Base-by-base conservation (phyloP, 2,797 vertebrate genomes). In the Psittacula derbiana region DNA sequence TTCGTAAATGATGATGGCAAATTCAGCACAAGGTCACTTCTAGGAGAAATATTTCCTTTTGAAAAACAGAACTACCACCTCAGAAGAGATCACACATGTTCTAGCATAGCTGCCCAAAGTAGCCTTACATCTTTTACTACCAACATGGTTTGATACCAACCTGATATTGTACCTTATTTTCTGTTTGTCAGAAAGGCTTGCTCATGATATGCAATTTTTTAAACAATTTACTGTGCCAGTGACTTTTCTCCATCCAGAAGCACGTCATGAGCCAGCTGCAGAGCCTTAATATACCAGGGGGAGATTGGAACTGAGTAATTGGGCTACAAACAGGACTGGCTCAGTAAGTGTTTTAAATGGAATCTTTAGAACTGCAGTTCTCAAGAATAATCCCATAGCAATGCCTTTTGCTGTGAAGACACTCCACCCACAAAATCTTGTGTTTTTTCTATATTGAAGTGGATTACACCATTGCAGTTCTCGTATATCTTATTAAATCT, bases 141-240 rank as follows among this genome's bases (percentile, higher is more conserved):
- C 36, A 44, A 64, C 8, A 18, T 9, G 6, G 53, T 55, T 76
- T 76, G 23, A 52, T 10, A 85, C 10, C n/a, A 76, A 50, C 16
- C 13, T 53, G n/a, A 62, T 31, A 76, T 1, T 36, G 8, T 28
- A 57, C 20, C 19, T 80, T 64, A 20, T 31, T 58, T 66, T 53
- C 30, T 33, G 23, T 30, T 80, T 4, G 3, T 8, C 50, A 55
- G 47, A 88, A 79, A 58, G 14, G 38, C 10, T 65, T 65, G 12
- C 2, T 57, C 9, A 40, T 20, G 7, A 15, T 3, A 3, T 4
- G 16, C 7, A 3, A 0, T 7, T 40, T 75, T 57, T 36, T 5
- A 15, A 16, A 27, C 12, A 27, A 33, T 36, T 61, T 66, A 41
- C 19, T 18, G 4, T 33, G 12, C 41, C 40, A 16, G 16, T 58